phyloP scores from a whole-genome alignment of 1,140 invertebrate species.

The Lerema accius region DNA sequence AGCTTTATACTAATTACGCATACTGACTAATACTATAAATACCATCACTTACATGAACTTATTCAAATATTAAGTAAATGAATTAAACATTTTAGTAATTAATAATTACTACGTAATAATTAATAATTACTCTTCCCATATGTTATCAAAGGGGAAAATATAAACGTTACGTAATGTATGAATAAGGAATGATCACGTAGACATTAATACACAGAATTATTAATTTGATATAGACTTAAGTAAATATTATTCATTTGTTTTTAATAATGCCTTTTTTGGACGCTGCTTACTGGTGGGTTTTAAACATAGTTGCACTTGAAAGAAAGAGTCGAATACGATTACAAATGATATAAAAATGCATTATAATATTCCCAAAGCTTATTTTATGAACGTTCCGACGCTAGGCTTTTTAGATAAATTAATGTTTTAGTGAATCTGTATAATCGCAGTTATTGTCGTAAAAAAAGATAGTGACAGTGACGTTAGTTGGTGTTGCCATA shows the following conservation, averaged over 20 bases:
- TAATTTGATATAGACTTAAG: not conserved
- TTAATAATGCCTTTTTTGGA: slow-evolving; percentile 69
- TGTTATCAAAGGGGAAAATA: no score
- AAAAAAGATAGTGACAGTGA: slow-evolving; percentile 21
- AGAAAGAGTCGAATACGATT: slow-evolving; percentile 72
- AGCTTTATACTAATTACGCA: not conserved
- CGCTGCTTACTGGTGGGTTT: slow-evolving; percentile 74
- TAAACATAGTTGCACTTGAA: slow-evolving; percentile 70
- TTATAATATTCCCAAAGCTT: slow-evolving; percentile 42
- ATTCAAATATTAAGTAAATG: no score
- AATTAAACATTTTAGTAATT: no score
- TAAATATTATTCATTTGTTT: slow-evolving; percentile 5
- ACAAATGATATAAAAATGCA: slow-evolving; percentile 64
- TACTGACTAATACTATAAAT: not conserved
- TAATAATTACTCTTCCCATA: no score
- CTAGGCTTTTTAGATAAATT: slow-evolving; percentile 59
- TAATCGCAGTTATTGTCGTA: slow-evolving; percentile 17
- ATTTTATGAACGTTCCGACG: slow-evolving; percentile 46
- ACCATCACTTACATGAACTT: no score
- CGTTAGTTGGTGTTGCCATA: slow-evolving; percentile 13
- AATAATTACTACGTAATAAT: no score
- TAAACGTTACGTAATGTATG: no score
- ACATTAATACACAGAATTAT: no score
- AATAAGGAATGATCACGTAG: no score
- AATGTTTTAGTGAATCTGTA: slow-evolving; percentile 34